Conservation (phyloP, 2,113 vertebrate genomes). For the Bufo bufo region DNA sequence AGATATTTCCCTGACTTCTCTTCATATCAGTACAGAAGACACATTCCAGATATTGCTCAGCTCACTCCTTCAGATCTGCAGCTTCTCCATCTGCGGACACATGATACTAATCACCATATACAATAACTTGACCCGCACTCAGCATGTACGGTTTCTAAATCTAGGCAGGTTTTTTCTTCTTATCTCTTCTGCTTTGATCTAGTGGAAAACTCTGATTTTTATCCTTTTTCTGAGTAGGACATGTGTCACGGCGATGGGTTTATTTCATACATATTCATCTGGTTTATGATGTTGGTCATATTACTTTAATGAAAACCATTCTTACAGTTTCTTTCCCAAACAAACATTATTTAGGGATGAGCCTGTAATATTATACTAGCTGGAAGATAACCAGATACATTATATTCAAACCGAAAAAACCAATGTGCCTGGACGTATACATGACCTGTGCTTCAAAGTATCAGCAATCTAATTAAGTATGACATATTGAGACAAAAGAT, state of each 20-base stretch:
- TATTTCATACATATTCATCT: conserved; percentile 41
- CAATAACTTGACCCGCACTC: neutral
- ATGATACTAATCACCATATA: conserved; percentile 40
- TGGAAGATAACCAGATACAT: conserved; percentile 4
- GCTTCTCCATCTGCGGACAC: conserved; percentile 36
- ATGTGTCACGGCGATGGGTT: conserved; percentile 44
- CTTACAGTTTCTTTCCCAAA: conserved; percentile 3
- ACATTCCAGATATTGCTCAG: conserved; percentile 22
- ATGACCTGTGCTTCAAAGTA: neutral
- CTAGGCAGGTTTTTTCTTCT: neutral
- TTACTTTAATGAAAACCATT: conserved; percentile 43
- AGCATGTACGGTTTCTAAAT: conserved; percentile 9
- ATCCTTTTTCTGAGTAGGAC: neutral
- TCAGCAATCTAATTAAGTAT: neutral
- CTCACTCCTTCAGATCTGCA: conserved; percentile 22
- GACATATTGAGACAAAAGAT: neutral
- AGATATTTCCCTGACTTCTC: neutral
- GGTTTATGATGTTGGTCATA: conserved; percentile 32
- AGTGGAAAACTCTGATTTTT: conserved; percentile 5
- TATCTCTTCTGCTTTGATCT: conserved; percentile 33
- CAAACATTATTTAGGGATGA: conserved; percentile 13
- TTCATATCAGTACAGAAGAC: conserved; percentile 1
- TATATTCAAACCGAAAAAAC: neutral
- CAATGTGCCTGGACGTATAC: neutral
- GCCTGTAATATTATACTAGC: conserved; percentile 26